Evolutionary conservation across 2,113 vertebrate species (phyloP).

Genomic region (Cinclus cinclus): DNA sequence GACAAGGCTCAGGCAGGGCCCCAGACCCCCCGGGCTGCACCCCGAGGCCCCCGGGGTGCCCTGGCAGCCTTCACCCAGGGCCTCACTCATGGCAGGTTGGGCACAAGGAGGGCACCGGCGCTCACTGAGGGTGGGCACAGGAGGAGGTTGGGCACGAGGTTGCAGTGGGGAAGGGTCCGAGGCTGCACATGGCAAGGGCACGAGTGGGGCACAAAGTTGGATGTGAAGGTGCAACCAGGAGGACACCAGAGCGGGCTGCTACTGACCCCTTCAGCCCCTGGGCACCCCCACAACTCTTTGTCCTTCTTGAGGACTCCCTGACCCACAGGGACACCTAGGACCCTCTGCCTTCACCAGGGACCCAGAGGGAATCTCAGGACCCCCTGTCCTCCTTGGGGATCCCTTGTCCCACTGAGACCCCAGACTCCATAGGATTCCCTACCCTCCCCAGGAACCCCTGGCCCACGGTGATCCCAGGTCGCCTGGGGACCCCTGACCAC

Average conservation of each 20-base stretch:
- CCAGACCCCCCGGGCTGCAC: neutral
- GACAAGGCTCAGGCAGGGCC: neutral
- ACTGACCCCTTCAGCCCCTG: neutral
- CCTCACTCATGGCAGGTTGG: rapidly evolving
- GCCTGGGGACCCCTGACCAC: neutral
- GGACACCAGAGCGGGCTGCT: neutral
- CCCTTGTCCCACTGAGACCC: neutral
- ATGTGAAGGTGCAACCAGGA: too few relatives aligned
- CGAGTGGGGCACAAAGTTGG: neutral
- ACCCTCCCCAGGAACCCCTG: too few relatives aligned
- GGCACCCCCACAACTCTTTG: neutral
- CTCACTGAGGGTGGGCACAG: neutral
- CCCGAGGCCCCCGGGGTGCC: neutral
- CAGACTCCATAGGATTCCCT: neutral
- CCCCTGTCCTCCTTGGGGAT: neutral
- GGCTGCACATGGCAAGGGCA: rapidly evolving
- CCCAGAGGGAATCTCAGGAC: neutral
- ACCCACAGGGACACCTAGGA: neutral
- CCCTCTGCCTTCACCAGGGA: too few relatives aligned
- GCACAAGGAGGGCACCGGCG: neutral
- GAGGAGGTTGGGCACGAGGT: neutral
- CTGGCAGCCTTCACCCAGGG: rapidly evolving
- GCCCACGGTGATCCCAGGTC: neutral
- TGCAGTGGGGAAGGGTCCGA: neutral
- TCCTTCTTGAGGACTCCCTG: too few relatives aligned